Evolutionary conservation across 2,888 invertebrate species (phyloP), one percentile per base, ranked within the genome.

Genomic region (Muschampia plurimacula): DNA sequence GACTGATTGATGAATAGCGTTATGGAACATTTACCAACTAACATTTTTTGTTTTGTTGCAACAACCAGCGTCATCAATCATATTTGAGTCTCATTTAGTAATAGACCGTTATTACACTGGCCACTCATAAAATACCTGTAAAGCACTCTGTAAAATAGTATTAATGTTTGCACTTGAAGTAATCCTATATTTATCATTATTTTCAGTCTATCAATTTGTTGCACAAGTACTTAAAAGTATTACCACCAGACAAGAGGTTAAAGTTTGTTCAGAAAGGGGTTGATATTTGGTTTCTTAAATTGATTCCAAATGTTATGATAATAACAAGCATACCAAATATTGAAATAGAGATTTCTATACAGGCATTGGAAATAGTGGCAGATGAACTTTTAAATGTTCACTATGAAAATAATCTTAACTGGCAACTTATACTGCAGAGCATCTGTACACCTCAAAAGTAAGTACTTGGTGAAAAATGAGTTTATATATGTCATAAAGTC

Each of bases 201-300:
- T 78, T 77, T 75, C 77, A 94, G 94, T 84, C 88, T 81, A 82
- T 92, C 69, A 86, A 87, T 66, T 75, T 95, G 62, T 77, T 95
- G 22, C 79, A 83, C 32, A 91, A 85, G 73, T 79, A 90, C 44
- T 73, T 94, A 3, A 83, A 80, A 75, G 82, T 82, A 63, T 76
- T 91, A 64, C 91, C 86, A 78, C 84, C 80, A 76, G 89, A 86
- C 76, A 89, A 79, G 78, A 93, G 74, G 80, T 78, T 44, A 75
- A 81, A 65, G 70, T 94, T 87, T 86, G 84, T 87, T 62, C 88
- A 80, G 74, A 87, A 90, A 60, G 91, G 94, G 13, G 77, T 95
- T 7, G 78, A 84, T 15, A 82, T 94, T 67, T 95, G 95, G 95
- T 89, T 95, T 55, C 83, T 85, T 2, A 91, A 89, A 75, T 80